phyloP scores from a whole-genome alignment of 37 sponge, comb jelly and placozoan species.

The Chondrosia reniformis region DNA sequence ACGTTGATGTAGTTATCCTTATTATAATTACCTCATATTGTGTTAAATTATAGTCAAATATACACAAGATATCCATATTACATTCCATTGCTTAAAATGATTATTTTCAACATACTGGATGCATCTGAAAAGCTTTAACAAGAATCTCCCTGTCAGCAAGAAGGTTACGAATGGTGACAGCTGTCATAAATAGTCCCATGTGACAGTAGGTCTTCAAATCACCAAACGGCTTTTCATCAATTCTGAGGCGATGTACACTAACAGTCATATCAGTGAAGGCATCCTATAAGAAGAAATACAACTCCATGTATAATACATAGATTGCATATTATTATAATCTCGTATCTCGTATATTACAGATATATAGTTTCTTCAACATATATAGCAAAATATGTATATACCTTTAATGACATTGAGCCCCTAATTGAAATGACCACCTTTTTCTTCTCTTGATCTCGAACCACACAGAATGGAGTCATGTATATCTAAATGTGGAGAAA shows the following conservation, averaged over 20 bases:
- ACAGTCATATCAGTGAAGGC: constrained; percentile 11
- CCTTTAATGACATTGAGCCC: constrained; percentile 77
- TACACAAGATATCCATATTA: no score
- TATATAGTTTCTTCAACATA: no score
- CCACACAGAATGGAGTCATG: constrained; percentile 57
- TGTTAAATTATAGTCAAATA: no score
- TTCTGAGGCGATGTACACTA: background rate
- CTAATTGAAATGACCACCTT: constrained; percentile 65
- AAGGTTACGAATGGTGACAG: constrained; percentile 4
- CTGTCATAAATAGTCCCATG: constrained; percentile 8
- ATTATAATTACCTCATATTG: no score
- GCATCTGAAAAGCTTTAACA: background rate
- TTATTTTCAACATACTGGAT: background rate
- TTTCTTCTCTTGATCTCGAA: constrained; percentile 40
- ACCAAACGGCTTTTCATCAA: constrained; percentile 8
- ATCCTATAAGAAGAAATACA: no score
- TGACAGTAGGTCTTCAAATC: constrained; percentile 11
- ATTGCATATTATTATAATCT: no score
- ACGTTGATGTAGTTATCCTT: no score
- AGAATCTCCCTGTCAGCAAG: constrained; percentile 12
- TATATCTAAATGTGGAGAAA: constrained; percentile 2
- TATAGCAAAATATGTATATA: no score
- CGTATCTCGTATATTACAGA: no score
- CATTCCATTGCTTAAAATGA: no score
- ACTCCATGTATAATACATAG: background rate